Evolutionary conservation across 1,140 invertebrate species (phyloP), one percentile per base, ranked within the genome.

Genomic region (Drosophila guanche): DNA sequence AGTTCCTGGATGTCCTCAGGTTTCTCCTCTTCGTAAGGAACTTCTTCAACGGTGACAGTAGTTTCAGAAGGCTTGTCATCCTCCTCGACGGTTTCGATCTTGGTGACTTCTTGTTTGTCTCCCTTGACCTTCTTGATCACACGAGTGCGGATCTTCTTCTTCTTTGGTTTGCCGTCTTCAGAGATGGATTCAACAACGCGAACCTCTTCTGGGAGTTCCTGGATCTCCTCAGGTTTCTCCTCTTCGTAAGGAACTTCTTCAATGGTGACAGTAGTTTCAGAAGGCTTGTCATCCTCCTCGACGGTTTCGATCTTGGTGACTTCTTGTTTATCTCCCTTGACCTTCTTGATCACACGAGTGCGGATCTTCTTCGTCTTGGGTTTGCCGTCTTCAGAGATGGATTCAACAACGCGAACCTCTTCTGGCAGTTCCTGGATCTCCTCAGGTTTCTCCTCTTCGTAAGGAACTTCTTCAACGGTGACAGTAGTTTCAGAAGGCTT

Each of bases 41-140:
- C 27, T 45, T 89, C 70, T 50, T 80, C 66, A 0, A 75, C 71
- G 0, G 66, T 75, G 3, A 77, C 74, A 2, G 65, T 71, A 1
- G 68, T 80, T 14, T 79, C 68, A 5, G 60, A 50, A 55, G 51
- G 29, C 61, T 89, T 79, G 57, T 79, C 79, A 45, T 76, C 83
- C 41, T 85, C 81, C 60, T 92, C 83, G 6, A 92, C 55, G 12
- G 79, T 89, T 8, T 86, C 79, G 4, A 91, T 90, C 72, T 92
- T 91, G n/a, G 89, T 91, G 0, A 91, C 71, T 69, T 92, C 75
- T 74, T 92, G 75, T 47, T 91, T 90, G 16, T 81, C 67, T 4
- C 78, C 89, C 43, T 78, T 90, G 43, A 79, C 51, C 63, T 81
- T 77, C 33, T 78, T 79, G 22, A 72, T 60, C 2, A 75, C 67